These are phyloP conservation scores for Cisticola juncidis DNA, from an alignment of 2,113 vertebrate genomes.

Conservation along the genomic window DNA sequence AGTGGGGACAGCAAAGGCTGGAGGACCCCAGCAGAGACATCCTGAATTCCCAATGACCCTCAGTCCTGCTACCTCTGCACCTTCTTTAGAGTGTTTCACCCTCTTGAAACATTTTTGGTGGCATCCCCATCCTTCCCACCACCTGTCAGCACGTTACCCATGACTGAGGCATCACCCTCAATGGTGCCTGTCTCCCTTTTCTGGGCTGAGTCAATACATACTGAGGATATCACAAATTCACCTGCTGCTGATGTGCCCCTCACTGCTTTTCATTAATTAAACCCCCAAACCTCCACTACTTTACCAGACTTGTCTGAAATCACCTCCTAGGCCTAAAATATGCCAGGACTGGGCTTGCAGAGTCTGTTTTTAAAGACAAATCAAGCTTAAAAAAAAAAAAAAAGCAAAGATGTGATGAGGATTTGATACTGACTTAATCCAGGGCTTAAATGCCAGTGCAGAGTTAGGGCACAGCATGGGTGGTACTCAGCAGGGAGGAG, in stretches of 20 bases:
- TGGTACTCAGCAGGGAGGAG: not conserved
- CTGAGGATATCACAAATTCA: not conserved
- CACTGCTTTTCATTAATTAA: not conserved
- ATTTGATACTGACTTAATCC: not conserved
- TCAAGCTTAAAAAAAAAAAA: not conserved
- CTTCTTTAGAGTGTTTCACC: not conserved
- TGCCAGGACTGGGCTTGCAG: not conserved
- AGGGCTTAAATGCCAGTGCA: not conserved
- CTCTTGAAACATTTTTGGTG: not conserved
- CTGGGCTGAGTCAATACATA: not conserved
- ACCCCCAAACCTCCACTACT: not conserved
- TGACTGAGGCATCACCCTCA: not conserved
- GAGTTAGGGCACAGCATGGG: not conserved
- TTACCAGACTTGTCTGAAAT: not conserved
- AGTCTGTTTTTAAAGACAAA: not conserved
- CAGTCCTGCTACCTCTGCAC: not conserved
- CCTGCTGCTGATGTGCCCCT: not conserved
- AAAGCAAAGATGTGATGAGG: not conserved
- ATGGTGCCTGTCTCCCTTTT: not conserved
- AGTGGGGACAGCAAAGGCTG: not conserved
- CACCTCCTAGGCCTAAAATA: not conserved
- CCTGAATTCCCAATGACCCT: not conserved
- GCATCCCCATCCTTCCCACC: not conserved
- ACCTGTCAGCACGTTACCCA: rapidly evolving
- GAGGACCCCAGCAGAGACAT: not conserved